Base-by-base conservation (phyloP, 2,797 vertebrate genomes). In the Pagetopsis macropterus region DNA sequence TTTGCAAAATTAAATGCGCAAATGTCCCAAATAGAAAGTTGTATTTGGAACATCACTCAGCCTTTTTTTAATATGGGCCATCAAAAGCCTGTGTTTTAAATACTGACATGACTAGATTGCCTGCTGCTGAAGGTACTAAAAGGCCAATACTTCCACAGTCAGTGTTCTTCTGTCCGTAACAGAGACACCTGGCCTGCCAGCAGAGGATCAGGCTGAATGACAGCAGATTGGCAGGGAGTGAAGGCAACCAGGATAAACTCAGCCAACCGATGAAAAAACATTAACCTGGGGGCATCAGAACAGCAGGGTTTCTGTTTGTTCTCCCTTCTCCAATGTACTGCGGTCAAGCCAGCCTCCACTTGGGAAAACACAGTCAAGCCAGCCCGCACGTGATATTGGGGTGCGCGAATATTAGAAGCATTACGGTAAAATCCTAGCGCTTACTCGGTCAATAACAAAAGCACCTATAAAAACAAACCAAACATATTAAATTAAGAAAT, bases 131-230 rank as follows among this genome's bases (percentile, higher is more conserved):
- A 60, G 59, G 52, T 50, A 60, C 13, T 12, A 5, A 55, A 4
- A 48, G 64, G 63, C 79, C 59, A 77, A 77, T 72, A 73, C 49
- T 65, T 71, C 31, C 17, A n/a, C 13, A 62, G 61, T 44, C 37
- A 9, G 49, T 23, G 69, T n/a, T 66, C 50, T 73, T 78, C 70
- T 51, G 62, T 78, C 14, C 6, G 0, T 59, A 21, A 43, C 65
- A 69, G 61, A 70, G 82, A 81, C 60, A 64, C 63, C 74, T 81
- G 84, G 56, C 82, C 81, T 84, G 82, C 84, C 87, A 86, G 40
- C 21, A 66, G 49, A 66, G 81, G 87, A 88, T 91, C 89, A 87
- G 49, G 37, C 50, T 60, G 51, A 1, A 72, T 78, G 75, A 79
- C 33, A 37, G 70, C 79, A 66, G 75, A 81, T 75, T 83, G 87